Evolutionary conservation across 2,113 vertebrate species (phyloP).

Genomic region (Phaethon lepturus): DNA sequence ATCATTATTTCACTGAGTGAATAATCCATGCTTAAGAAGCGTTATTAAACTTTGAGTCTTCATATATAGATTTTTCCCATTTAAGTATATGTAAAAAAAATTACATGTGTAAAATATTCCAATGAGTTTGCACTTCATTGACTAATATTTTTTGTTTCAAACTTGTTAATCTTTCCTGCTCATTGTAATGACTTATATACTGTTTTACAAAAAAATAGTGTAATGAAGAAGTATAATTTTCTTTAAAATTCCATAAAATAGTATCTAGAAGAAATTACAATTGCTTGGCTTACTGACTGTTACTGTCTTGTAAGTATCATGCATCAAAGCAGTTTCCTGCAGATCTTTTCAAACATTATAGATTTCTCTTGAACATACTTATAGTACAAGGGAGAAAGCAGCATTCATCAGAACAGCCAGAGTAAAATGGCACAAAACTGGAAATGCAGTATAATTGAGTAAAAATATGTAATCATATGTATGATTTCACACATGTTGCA

Average conservation of each 20-base stretch:
- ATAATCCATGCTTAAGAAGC: background rate
- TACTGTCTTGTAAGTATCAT: background rate
- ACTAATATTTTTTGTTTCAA: background rate
- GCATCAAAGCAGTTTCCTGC: background rate
- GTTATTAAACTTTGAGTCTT: background rate
- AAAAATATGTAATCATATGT: background rate
- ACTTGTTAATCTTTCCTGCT: background rate
- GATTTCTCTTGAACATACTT: background rate
- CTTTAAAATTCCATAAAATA: background rate
- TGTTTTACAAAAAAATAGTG: background rate
- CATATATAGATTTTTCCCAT: background rate
- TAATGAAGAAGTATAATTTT: background rate
- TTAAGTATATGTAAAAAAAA: background rate
- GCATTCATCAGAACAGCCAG: background rate
- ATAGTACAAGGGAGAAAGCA: background rate
- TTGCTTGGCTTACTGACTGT: background rate
- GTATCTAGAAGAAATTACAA: background rate
- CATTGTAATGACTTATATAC: background rate
- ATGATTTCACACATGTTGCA: background rate
- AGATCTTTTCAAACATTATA: background rate
- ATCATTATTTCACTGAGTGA: background rate
- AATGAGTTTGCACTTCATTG: background rate
- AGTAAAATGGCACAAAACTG: slow-evolving; percentile 23
- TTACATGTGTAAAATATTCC: background rate
- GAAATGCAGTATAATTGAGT: background rate